phyloP scores from a whole-genome alignment of 2,888 invertebrate species.

The Netelia inedita region DNA sequence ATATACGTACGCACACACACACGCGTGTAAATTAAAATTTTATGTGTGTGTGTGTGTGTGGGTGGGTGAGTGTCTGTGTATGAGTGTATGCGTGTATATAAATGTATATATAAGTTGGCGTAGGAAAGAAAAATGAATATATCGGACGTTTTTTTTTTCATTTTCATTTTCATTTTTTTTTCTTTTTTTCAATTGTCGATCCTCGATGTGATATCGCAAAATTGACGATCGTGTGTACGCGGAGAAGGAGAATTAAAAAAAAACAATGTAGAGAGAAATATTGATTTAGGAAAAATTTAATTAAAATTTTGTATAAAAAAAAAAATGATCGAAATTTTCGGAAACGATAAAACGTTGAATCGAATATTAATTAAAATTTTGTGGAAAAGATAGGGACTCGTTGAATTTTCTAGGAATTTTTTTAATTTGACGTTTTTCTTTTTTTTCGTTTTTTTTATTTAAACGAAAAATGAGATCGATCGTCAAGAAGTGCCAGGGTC shows the following conservation, averaged over 20 bases:
- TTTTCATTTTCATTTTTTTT: neutral
- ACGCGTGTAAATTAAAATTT: neutral
- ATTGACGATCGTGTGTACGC: constrained; percentile 30
- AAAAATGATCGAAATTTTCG: neutral
- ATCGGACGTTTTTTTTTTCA: constrained; percentile 45
- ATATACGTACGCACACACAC: no score
- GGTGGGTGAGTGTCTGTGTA: neutral
- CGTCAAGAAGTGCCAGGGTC: constrained; percentile 49
- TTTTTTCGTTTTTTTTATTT: neutral
- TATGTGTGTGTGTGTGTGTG: no score
- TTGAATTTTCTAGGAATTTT: neutral
- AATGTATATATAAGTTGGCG: constrained; percentile 54
- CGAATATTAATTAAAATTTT: neutral
- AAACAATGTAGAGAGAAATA: no score
- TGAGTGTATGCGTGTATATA: constrained; percentile 23
- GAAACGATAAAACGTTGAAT: neutral
- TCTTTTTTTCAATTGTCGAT: constrained; percentile 57
- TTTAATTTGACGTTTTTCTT: neutral
- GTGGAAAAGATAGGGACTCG: constrained; percentile 19
- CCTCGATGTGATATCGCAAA: constrained; percentile 39
- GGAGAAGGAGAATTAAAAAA: no score
- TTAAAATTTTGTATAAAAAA: constrained; percentile 1
- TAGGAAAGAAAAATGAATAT: constrained; percentile 53
- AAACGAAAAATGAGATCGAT: constrained; percentile 38
- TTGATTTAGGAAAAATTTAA: no score